Conservation (phyloP, 1,140 invertebrate genomes). For the Magallana ariakensis region DNA sequence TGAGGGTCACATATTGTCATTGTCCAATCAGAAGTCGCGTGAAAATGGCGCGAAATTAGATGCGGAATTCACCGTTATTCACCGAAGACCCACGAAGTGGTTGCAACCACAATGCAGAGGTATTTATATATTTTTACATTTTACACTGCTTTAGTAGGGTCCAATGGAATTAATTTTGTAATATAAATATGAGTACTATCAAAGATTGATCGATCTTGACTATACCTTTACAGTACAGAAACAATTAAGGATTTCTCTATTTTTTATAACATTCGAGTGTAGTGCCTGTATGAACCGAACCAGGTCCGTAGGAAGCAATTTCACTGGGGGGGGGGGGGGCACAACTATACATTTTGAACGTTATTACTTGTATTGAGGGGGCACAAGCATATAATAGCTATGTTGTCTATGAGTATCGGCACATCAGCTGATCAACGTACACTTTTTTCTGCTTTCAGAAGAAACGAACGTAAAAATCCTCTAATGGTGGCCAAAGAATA, state of each 20-base stretch:
- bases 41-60: not conserved
- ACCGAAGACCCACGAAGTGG: slow-evolving; percentile 6
- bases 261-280: not conserved
- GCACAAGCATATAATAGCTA: too few species aligned
- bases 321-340: too few species aligned
- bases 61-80: not conserved
- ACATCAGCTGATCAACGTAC: too few species aligned
- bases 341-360: too few species aligned
- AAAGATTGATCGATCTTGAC: not conserved
- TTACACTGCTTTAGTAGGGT: not conserved
- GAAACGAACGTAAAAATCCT: not conserved
- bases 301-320: too few species aligned
- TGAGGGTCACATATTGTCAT: slow-evolving; percentile 2
- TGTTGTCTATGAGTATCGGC: too few species aligned
- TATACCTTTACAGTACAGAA: not conserved
- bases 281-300: not conserved
- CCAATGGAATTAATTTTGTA: slow-evolving; percentile 19
- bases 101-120: not conserved
- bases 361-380: too few species aligned
- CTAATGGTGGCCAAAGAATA: not conserved
- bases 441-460: not conserved
- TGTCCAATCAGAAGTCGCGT: slow-evolving; percentile 2
- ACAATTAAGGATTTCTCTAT: not conserved
- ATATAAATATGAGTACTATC: not conserved
- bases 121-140: slow-evolving; percentile 1